Evolutionary conservation across 2,113 vertebrate genomes (phyloP).

Genomic region (Carettochelys insculpta): DNA sequence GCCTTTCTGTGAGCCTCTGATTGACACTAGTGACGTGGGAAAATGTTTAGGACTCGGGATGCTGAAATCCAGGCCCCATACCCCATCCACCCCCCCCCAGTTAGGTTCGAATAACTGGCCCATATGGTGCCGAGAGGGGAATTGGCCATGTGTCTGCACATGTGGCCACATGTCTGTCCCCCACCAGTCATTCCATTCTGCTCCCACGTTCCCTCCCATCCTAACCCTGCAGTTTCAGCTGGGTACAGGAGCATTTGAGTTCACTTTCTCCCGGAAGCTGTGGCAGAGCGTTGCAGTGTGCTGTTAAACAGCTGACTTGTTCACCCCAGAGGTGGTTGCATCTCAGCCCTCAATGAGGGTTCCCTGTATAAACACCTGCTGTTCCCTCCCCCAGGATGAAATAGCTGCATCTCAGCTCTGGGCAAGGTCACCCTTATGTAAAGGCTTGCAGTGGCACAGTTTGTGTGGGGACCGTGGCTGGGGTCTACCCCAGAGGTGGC

Average conservation of each 20-base stretch:
- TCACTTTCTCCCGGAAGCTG: background rate
- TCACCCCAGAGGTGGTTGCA: background rate
- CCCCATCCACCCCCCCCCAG: no score
- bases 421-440: no score
- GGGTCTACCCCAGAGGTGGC: no score
- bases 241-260: background rate
- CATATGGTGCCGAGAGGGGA: background rate
- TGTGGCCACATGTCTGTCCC: background rate
- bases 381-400: rapidly evolving
- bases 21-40: background rate
- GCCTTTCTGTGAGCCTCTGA: background rate
- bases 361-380: background rate
- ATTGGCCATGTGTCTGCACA: background rate
- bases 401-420: background rate
- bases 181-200: background rate
- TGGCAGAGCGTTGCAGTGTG: background rate
- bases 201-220: background rate
- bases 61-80: no score
- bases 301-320: background rate
- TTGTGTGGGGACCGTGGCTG: no score
- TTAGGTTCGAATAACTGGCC: background rate
- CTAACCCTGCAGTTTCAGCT: background rate
- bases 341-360: background rate
- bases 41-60: no score
- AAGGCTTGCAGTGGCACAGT: no score